Percentiles rank a stretch among this genome's conserved stretches.
These are phyloP conservation scores for Rapana venosa DNA, from an alignment of 2,888 invertebrate species.

Conservation along the genomic window DNA sequence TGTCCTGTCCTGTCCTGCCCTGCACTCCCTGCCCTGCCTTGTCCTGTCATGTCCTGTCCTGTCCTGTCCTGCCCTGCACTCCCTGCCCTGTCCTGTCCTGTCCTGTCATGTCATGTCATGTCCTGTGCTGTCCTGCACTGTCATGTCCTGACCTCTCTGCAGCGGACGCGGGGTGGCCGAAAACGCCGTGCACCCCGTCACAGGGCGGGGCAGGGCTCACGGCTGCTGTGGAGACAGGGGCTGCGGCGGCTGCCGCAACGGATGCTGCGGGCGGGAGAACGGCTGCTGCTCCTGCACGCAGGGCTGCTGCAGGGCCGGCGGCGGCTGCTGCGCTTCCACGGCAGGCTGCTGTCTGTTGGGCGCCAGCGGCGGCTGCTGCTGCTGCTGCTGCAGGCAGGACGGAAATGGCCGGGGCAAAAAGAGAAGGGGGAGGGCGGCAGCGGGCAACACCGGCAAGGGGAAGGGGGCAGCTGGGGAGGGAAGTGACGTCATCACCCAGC, in stretches of 20 bases:
- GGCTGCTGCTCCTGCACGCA: background rate
- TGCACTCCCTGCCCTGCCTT: too few relatives aligned
- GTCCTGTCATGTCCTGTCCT: too few relatives aligned
- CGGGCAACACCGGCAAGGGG: background rate
- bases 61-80: too few relatives aligned
- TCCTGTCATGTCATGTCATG: too few relatives aligned
- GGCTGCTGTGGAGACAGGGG: conserved; percentile 8
- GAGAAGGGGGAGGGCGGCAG: background rate
- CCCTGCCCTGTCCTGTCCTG: too few relatives aligned
- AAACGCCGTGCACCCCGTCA: background rate
- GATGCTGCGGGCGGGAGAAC: background rate
- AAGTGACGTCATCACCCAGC: background rate
- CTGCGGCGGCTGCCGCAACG: background rate
- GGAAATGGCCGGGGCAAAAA: background rate
- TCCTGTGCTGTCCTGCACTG: too few relatives aligned
- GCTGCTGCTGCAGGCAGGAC: background rate
- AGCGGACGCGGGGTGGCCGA: background rate
- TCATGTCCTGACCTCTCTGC: too few relatives aligned
- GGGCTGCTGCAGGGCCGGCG: background rate
- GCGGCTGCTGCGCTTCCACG: background rate
- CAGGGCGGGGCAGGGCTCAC: background rate
- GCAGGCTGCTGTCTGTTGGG: conserved; percentile 12
- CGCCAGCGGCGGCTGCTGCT: background rate
- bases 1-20: too few relatives aligned
- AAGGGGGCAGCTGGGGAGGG: background rate